Evolutionary conservation across 2,888 invertebrate species (phyloP), one percentile per base, ranked within the genome.

Genomic region (Drosophila cyrtoloma): DNA sequence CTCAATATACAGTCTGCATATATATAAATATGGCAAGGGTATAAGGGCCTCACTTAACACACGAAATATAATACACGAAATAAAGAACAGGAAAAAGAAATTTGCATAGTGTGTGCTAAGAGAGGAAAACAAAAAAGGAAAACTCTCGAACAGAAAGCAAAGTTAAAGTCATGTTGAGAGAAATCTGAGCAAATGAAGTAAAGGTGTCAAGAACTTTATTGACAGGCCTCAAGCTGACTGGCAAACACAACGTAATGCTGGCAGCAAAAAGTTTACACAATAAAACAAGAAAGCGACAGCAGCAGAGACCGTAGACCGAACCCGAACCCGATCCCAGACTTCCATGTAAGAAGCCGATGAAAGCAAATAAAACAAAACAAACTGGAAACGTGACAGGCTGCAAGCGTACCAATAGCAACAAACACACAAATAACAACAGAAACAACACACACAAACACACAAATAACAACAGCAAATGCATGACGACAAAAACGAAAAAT

Each of bases 131-230:
- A 62, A 71, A 65, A 57, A 79, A 67, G 55, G 56, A 68, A 75
- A 73, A 59, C 32, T 56, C 57, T 71, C 65, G 50, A 57, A 69
- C 75, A 72, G 83, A 84, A 78, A 69, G 82, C 81, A 86, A 89
- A 86, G 79, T 71, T 71, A 84, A 77, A 89, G 86, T 86, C 89
- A 86, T 82, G 82, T 73, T 73, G 58, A 80, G 88, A 84, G 79
- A 88, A 88, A 90, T 86, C 89, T 86, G 85, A 60, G 74, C 81
- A 86, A 86, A 86, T 90, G 82, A 90, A 90, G 84, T 80, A 90
- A 87, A 90, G 90, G 86, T 87, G 86, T 87, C 86, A 87, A 87
- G 90, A 89, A 84, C 84, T 84, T 88, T 90, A 90, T 90, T 87
- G 86, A 87, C 90, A 86, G 76, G 79, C 86, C 82, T 71, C 76